Evolutionary conservation across 2,888 invertebrate species (phyloP).

Genomic region (Andrena fulva): DNA sequence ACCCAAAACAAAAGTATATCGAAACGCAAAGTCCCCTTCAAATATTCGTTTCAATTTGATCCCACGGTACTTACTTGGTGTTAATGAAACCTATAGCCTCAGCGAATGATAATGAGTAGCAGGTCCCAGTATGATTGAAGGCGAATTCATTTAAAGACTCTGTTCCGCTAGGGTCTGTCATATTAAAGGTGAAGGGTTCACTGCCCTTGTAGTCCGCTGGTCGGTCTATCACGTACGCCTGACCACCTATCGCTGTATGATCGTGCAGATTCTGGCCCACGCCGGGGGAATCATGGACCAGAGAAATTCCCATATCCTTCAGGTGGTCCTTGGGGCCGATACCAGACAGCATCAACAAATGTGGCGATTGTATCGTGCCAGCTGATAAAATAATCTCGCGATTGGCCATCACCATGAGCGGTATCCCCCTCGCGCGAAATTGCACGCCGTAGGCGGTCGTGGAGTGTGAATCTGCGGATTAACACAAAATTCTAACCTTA

Average conservation of each 20-base stretch:
- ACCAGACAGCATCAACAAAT: constrained; percentile 94
- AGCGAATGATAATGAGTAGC: neutral
- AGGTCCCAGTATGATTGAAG: neutral
- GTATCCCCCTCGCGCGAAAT: constrained; percentile 86
- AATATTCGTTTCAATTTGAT: neutral
- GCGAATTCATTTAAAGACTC: constrained; percentile 16
- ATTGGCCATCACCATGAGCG: constrained; percentile 86
- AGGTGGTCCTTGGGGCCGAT: constrained; percentile 90
- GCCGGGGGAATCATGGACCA: constrained; percentile 88
- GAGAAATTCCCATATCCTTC: constrained; percentile 87
- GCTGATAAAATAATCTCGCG: constrained; percentile 93
- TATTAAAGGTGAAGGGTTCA: constrained; percentile 12
- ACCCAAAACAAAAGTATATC: too few relatives aligned
- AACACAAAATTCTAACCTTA: neutral
- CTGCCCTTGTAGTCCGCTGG: neutral
- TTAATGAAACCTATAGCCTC: constrained; percentile 53
- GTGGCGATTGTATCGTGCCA: constrained; percentile 94
- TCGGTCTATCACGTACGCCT: constrained; percentile 88
- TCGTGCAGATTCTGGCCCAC: constrained; percentile 94
- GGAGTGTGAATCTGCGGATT: constrained; percentile 76
- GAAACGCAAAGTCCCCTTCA: too few relatives aligned
- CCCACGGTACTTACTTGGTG: constrained; percentile 51
- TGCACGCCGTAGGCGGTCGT: constrained; percentile 89
- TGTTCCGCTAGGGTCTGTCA: neutral
- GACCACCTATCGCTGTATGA: constrained; percentile 93